These are phyloP conservation scores for Cyclophora punctaria DNA, from an alignment of 2,888 invertebrate genomes.

Conservation along the genomic window DNA sequence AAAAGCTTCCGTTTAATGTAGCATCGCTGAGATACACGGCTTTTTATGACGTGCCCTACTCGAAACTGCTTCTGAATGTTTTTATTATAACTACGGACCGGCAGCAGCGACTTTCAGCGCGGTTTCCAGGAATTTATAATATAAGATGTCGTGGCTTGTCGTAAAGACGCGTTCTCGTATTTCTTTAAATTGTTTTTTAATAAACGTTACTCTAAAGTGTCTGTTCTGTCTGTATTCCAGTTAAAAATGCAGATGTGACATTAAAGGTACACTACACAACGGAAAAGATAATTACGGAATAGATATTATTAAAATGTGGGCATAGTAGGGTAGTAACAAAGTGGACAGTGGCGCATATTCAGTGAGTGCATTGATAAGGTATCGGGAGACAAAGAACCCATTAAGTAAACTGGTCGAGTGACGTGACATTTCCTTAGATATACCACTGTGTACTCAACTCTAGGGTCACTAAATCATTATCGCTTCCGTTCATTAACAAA, in stretches of 20 bases:
- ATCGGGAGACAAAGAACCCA: slow-evolving; percentile 71
- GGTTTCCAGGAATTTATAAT: slow-evolving; percentile 3
- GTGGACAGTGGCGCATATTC: slow-evolving; percentile 34
- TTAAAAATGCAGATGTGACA: no score
- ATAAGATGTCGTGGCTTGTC: background rate
- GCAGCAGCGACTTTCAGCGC: slow-evolving; percentile 7
- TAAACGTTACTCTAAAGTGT: no score
- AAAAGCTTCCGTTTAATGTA: slow-evolving; percentile 64
- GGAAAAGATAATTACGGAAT: no score
- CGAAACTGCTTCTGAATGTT: slow-evolving; percentile 33
- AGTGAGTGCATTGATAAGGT: slow-evolving; percentile 56
- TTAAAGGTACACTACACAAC: no score
- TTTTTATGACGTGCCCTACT: slow-evolving; percentile 41
- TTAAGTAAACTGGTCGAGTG: slow-evolving; percentile 59
- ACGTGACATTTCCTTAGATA: slow-evolving; percentile 72
- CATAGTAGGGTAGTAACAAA: slow-evolving; percentile 4
- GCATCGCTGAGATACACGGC: slow-evolving; percentile 34
- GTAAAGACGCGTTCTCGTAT: background rate
- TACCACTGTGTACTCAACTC: slow-evolving; percentile 59
- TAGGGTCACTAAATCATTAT: slow-evolving; percentile 67
- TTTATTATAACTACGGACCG: slow-evolving; percentile 19
- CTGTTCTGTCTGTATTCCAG: no score
- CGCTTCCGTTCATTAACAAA: slow-evolving; percentile 61
- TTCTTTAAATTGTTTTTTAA: no score
- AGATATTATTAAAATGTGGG: no score